Base-by-base conservation (phyloP, 2,888 invertebrate genomes). In the Emmelina monodactyla region DNA sequence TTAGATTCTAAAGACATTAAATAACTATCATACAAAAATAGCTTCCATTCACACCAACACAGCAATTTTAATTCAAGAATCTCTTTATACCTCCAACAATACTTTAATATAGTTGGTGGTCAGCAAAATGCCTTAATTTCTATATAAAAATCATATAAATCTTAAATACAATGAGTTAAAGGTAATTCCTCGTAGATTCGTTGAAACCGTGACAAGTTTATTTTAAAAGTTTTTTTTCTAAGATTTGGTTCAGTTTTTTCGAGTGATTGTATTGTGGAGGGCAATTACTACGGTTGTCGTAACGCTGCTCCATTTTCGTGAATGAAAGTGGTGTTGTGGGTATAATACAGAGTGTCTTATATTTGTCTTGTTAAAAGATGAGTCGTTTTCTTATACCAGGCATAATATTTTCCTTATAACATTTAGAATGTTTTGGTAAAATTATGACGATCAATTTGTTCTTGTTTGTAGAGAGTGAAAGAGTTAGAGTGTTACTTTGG, bases 201-300 rank as follows among this genome's bases (percentile, higher is more conserved):
- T 42, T 50, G 37, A 51, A 53, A 38, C 50, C 67, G 67, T 70
- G 63, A 69, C 70, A 58, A 60, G 55, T 68, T 60, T 50, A 67
- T 69, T 49, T 43, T 44, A 45, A n/a, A n/a, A n/a, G n/a, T n/a
- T 45, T 54, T 61, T 59, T 59, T 59, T 58, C 50, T 11, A 29
- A 36, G 16, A n/a, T n/a, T 42, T 33, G 12, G 12, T 29, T 12
- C 14, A 14, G 14, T 12, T 13, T 12, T 29, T 29, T 13, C 39
- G n/a, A 33, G 28, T 35, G 16, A n/a, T n/a, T n/a, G 34, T 52
- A 55, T 63, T 58, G 64, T 68, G 54, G 55, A 51, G 42, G 47
- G 45, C 69, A 60, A 73, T 76, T 76, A 71, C 61, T 65, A 72
- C 62, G 75, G 60, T 49, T 71, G 75, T 73, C 75, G 50, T 56